Evolutionary conservation across 2,113 vertebrate species (phyloP).

Genomic region (Tachysurus fulvidraco): DNA sequence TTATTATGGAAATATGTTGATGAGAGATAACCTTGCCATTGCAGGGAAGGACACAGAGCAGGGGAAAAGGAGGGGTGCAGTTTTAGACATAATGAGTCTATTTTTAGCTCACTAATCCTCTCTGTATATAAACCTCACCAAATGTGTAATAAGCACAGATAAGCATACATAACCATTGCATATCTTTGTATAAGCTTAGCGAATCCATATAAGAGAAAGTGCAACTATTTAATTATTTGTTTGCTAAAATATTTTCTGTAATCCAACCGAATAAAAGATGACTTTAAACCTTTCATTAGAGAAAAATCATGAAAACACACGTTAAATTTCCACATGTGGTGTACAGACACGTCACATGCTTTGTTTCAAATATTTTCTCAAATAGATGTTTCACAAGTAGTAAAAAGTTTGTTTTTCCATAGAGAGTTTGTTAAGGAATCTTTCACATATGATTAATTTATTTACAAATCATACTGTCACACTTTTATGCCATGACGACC

Average conservation of each 20-base stretch:
- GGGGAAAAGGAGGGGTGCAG: neutral
- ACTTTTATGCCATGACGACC: neutral
- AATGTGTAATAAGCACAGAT: neutral
- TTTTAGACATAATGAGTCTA: constrained; percentile 36
- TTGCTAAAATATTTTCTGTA: neutral
- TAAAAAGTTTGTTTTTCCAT: neutral
- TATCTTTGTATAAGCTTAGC: neutral
- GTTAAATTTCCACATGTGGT: neutral
- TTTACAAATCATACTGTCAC: neutral
- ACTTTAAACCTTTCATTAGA: neutral
- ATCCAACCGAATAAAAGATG: neutral
- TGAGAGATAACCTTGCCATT: constrained; percentile 39
- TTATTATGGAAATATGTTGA: constrained; percentile 40
- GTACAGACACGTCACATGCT: no score
- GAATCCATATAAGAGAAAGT: neutral
- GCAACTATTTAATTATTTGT: neutral
- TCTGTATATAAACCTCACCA: constrained; percentile 13
- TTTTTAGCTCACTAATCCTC: constrained; percentile 32
- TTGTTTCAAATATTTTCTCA: neutral
- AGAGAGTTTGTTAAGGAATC: neutral
- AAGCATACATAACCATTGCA: neutral
- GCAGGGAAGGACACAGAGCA: neutral
- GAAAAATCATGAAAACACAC: neutral
- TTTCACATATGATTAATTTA: neutral
- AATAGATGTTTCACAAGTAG: neutral